Evolutionary conservation across 2,888 invertebrate species (phyloP).

Genomic region (Pristionchus arcanus): DNA sequence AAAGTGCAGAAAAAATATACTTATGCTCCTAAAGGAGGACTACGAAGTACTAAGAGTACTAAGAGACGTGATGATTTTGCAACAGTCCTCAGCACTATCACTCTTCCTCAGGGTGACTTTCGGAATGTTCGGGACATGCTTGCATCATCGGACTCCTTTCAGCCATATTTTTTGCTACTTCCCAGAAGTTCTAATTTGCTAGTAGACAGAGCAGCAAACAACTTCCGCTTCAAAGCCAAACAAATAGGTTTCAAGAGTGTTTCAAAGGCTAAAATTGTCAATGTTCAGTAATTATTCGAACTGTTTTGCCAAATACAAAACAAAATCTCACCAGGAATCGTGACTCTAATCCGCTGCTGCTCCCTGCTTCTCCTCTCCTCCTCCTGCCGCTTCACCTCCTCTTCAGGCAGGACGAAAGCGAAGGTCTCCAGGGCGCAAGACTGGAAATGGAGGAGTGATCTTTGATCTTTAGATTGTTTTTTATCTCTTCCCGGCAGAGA

Average conservation of each 20-base stretch:
- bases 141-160: not conserved
- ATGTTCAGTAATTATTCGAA: too few species aligned
- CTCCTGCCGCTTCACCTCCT: conserved; percentile 33
- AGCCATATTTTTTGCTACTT: not conserved
- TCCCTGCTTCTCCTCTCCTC: conserved; percentile 38
- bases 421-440: conserved; percentile 50
- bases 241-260: too few species aligned
- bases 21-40: too few species aligned
- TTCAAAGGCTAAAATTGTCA: too few species aligned
- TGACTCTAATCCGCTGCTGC: conserved; percentile 11
- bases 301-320: too few species aligned
- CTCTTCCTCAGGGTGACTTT: not conserved
- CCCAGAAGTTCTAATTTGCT: not conserved
- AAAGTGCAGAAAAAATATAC: too few species aligned
- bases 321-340: not conserved
- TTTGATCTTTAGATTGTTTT: not conserved
- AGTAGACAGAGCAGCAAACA: not conserved
- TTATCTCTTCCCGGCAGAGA: too few species aligned
- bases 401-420: conserved; percentile 50
- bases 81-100: not conserved
- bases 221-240: too few species aligned
- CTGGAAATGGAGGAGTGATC: not conserved
- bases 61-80: too few species aligned
- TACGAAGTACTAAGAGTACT: too few species aligned
- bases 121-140: conserved; percentile 21